Base-by-base conservation (phyloP, 2,797 vertebrate genomes). In the Ceyx erithaca region DNA sequence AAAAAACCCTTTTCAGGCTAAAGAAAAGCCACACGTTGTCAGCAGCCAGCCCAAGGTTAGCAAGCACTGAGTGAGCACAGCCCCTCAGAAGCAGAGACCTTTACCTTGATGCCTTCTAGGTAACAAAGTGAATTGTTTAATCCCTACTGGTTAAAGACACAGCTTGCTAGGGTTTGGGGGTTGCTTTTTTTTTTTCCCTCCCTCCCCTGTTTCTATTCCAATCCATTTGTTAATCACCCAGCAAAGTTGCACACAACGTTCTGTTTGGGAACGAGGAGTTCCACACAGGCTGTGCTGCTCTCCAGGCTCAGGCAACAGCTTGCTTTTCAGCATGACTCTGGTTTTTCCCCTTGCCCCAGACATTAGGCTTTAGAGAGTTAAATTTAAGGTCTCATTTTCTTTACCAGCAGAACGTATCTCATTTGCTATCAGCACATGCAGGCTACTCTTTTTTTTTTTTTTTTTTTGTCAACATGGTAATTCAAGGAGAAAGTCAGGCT, bases 11-110 rank as follows among this genome's bases (percentile, higher is more conserved):
- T 97, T 95, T 93, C 93, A 96, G 93, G 90, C 85, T 93, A 90
- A 95, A 96, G 84, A 96, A 95, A 95, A 97, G 96, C 91, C 61
- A 73, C 88, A 93, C 1, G 59, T 93, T 96, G 83, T 87, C 75
- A 96, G 92, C 93, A 96, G 88, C 92, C 90, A 97, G 95, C 93
- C 95, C 93, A 97, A 97, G 96, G 96, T 97, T 97, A 97, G 93
- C 55, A 78, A 97, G 96, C 68, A 45, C 72, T 26, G 85, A 94
- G 70, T 15, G 89, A 97, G 93, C 55, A 46, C 37, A 92, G 59
- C 93, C 70, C 69, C 80, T 94, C 80, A 80, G 93, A 97, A 90
- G 31, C n/a, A 3, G 22, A 91, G 88, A 85, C 77, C 85, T 96
- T 93, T 93, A 95, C 78, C 87, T 96, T 85, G 78, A 79, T 91